These are phyloP conservation scores for Idaea aversata DNA, from an alignment of 2,888 invertebrate species.

Conservation along the genomic window DNA sequence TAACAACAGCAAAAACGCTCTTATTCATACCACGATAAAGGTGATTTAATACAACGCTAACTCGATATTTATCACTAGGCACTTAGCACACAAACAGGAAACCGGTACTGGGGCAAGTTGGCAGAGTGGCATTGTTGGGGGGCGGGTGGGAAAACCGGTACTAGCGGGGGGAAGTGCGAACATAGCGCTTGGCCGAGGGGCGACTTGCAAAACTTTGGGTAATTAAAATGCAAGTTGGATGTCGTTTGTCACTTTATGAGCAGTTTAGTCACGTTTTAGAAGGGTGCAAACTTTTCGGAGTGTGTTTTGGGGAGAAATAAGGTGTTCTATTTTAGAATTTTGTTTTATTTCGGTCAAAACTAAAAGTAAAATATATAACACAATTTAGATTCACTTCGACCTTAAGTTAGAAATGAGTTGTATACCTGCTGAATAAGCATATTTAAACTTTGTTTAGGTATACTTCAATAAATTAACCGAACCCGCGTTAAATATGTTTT, in stretches of 20 bases:
- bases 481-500: not conserved
- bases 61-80: not conserved
- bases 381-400: too few species aligned
- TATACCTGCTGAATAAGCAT: not conserved
- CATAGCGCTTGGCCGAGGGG: not conserved
- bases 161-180: not conserved
- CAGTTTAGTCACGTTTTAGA: not conserved
- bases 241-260: slow-evolving; percentile 1
- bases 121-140: not conserved
- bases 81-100: slow-evolving; percentile 1
- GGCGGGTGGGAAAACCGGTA: not conserved
- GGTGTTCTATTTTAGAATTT: not conserved
- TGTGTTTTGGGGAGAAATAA: not conserved
- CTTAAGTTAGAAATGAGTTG: not conserved
- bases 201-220: not conserved
- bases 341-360: not conserved
- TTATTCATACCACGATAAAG: not conserved
- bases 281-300: not conserved
- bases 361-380: not conserved
- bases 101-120: not conserved
- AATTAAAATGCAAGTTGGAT: slow-evolving; percentile 1
- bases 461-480: not conserved
- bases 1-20: not conserved
- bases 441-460: not conserved
- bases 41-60: not conserved